Evolutionary conservation across 2,888 invertebrate species (phyloP).

Genomic region (Sylvicola cinctus): DNA sequence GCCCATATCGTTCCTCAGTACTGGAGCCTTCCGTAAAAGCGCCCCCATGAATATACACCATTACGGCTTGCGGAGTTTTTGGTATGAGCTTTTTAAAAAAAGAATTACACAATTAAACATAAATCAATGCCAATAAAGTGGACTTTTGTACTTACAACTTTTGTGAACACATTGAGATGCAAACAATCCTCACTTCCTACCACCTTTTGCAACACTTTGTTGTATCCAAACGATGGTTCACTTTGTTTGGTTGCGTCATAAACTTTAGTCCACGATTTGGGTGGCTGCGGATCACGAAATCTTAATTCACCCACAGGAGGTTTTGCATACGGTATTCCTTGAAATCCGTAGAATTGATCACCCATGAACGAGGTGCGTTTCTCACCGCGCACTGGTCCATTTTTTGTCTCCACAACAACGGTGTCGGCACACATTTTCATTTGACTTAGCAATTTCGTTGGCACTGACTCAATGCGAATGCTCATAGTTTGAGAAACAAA

Average conservation of each 20-base stretch:
- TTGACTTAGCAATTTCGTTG: no score
- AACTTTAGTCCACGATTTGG: conserved; percentile 14
- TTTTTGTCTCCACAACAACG: neutral
- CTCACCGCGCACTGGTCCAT: conserved; percentile 2
- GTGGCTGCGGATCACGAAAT: conserved; percentile 18
- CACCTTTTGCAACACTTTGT: conserved; percentile 16
- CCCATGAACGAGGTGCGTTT: conserved; percentile 1
- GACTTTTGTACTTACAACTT: conserved; percentile 18
- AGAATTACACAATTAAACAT: no score
- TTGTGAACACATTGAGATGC: conserved; percentile 28
- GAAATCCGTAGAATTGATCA: conserved; percentile 15
- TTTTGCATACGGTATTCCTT: conserved; percentile 34
- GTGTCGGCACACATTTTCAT: conserved; percentile 6
- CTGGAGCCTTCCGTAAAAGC: conserved; percentile 27
- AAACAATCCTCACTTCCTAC: conserved; percentile 32
- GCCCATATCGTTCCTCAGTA: conserved; percentile 22
- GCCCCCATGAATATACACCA: conserved; percentile 31
- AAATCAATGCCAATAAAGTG: conserved; percentile 5
- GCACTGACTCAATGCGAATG: no score
- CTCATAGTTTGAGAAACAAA: no score
- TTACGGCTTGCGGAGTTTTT: conserved; percentile 12
- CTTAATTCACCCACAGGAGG: conserved; percentile 28
- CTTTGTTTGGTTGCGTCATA: conserved; percentile 13
- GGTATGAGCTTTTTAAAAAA: neutral
- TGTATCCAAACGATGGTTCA: conserved; percentile 13